phyloP scores from a whole-genome alignment of 2,113 vertebrate species.

The Spilogale gracilis region DNA sequence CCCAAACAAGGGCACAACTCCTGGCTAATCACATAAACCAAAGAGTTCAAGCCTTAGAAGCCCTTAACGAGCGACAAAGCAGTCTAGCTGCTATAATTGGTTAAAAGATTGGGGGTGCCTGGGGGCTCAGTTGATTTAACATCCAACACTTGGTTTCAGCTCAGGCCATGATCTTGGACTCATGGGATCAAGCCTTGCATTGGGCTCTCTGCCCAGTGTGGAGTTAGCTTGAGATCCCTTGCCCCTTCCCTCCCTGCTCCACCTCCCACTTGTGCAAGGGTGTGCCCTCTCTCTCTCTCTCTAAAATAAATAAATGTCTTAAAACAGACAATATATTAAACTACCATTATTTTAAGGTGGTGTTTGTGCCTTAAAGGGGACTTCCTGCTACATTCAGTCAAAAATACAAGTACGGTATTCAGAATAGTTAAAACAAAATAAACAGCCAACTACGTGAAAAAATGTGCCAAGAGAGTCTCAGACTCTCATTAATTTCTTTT shows the following conservation, averaged over 20 bases:
- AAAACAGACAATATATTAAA: background rate
- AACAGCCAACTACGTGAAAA: constrained; percentile 16
- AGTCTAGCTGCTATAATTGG: background rate
- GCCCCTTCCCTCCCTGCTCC: background rate
- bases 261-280: background rate
- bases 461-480: constrained; percentile 41
- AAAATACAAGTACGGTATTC: background rate
- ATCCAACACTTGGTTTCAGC: background rate
- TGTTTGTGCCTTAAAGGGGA: constrained; percentile 14
- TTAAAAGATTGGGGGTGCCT: background rate
- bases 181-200: background rate
- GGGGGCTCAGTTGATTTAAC: background rate
- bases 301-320: background rate
- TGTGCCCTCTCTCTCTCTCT: background rate
- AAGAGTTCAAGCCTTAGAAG: background rate
- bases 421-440: constrained; percentile 21
- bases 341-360: background rate
- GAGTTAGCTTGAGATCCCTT: background rate
- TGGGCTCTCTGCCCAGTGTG: background rate
- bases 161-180: background rate
- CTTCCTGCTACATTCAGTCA: background rate
- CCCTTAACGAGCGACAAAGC: background rate
- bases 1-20: background rate
- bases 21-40: background rate
- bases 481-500: background rate